A percentile compares a stretch with the other conserved stretches of the same genome.
Conservation (phyloP, 2,888 invertebrate genomes). For the Tricholauxania praeusta region DNA sequence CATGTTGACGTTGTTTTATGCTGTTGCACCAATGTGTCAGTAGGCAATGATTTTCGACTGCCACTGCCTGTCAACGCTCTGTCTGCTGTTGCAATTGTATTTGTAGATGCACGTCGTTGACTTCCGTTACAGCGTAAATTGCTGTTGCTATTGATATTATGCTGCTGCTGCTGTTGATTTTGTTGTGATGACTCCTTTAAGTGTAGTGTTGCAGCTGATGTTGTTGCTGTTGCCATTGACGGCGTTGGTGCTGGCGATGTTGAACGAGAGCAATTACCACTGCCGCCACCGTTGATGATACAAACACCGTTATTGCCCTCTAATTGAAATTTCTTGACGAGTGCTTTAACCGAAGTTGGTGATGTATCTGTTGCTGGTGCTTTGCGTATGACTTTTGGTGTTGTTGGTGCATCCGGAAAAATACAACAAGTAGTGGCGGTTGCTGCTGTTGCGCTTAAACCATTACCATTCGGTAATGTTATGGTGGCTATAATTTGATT, state of each 20-base stretch:
- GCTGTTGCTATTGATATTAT: slow-evolving; percentile 38
- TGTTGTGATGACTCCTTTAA: slow-evolving; percentile 25
- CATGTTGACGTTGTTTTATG: slow-evolving; percentile 15
- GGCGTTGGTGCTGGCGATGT: slow-evolving; percentile 37
- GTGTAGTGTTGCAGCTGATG: slow-evolving; percentile 36
- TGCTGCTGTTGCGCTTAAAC: slow-evolving; percentile 45
- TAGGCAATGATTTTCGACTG: not conserved
- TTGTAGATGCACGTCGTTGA: slow-evolving; percentile 26
- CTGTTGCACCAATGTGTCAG: not conserved
- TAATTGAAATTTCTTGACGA: slow-evolving; percentile 67
- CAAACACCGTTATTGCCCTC: slow-evolving; percentile 49
- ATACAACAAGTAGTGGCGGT: slow-evolving; percentile 60
- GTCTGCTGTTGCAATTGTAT: not conserved
- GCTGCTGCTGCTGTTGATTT: slow-evolving; percentile 45
- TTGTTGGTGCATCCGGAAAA: slow-evolving; percentile 75
- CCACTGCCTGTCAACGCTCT: too few relatives aligned
- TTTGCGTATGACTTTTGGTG: slow-evolving; percentile 76
- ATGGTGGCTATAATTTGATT: slow-evolving; percentile 45
- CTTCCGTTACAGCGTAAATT: slow-evolving; percentile 21
- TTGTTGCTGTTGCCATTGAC: slow-evolving; percentile 29
- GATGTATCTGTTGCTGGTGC: slow-evolving; percentile 72
- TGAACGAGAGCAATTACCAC: slow-evolving; percentile 39
- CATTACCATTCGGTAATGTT: slow-evolving; percentile 38
- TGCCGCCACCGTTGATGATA: slow-evolving; percentile 48
- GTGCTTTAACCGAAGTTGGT: slow-evolving; percentile 66